These are phyloP conservation scores for Electrophaes corylata DNA, from an alignment of 2,888 invertebrate species.

Conservation along the genomic window DNA sequence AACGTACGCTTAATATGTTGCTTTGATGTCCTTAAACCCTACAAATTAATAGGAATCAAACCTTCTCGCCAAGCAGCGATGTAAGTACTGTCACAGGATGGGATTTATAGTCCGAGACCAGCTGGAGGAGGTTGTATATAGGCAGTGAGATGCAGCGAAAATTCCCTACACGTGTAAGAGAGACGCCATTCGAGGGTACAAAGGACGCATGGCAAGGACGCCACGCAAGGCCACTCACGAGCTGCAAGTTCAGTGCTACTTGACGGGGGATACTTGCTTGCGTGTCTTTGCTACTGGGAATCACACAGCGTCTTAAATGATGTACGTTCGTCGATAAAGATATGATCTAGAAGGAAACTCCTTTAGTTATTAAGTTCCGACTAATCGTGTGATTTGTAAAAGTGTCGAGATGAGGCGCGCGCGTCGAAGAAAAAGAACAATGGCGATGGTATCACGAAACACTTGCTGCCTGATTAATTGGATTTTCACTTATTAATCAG, in stretches of 20 bases:
- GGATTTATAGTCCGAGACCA: slow-evolving; percentile 72
- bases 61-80: slow-evolving; percentile 61
- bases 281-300: slow-evolving; percentile 19
- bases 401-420: slow-evolving; percentile 7
- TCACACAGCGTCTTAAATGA: slow-evolving; percentile 9
- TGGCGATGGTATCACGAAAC: slow-evolving; percentile 43
- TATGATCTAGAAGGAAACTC: slow-evolving; percentile 8
- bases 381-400: slow-evolving; percentile 12
- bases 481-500: slow-evolving; percentile 42
- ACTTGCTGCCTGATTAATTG: slow-evolving; percentile 36
- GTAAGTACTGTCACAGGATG: slow-evolving; percentile 65
- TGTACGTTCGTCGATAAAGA: slow-evolving; percentile 13
- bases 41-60: slow-evolving; percentile 58
- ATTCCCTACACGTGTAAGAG: slow-evolving; percentile 48
- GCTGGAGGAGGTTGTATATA: slow-evolving; percentile 54
- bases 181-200: slow-evolving; percentile 53
- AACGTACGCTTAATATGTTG: not conserved
- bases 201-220: slow-evolving; percentile 73
- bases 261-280: slow-evolving; percentile 15
- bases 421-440: slow-evolving; percentile 39
- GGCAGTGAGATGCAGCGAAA: slow-evolving; percentile 47
- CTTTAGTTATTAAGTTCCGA: slow-evolving; percentile 10
- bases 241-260: slow-evolving; percentile 50
- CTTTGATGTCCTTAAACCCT: slow-evolving; percentile 8
- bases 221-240: slow-evolving; percentile 70